These are phyloP conservation scores for Nyctalus aviator DNA, from an alignment of 2,797 vertebrate genomes.

Conservation along the genomic window DNA sequence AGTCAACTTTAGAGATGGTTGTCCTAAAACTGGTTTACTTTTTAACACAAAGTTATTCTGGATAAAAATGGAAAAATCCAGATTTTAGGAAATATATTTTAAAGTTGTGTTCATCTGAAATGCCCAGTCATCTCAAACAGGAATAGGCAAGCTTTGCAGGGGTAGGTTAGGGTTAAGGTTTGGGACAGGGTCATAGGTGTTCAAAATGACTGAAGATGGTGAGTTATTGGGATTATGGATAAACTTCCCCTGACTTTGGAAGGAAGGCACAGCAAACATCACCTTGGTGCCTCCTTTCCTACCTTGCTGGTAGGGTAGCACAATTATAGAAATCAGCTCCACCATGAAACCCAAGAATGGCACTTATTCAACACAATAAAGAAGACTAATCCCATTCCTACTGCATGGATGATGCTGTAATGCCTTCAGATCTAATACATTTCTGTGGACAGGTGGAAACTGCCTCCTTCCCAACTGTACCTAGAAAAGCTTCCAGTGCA, in stretches of 20 bases:
- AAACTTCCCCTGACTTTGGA: neutral
- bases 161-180: neutral
- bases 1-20: neutral
- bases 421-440: neutral
- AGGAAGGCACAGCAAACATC: neutral
- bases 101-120: neutral
- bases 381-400: neutral
- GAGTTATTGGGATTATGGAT: neutral
- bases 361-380: neutral
- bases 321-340: neutral
- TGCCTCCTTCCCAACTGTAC: neutral
- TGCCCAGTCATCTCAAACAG: neutral
- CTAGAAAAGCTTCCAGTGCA: neutral
- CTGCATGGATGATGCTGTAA: neutral
- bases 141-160: neutral
- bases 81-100: slow-evolving; percentile 9
- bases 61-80: slow-evolving; percentile 15
- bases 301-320: neutral
- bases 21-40: slow-evolving; percentile 27
- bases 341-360: neutral
- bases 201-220: neutral
- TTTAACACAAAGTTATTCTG: neutral
- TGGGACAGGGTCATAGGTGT: neutral
- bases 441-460: neutral
- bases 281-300: neutral